Percentiles rank a stretch among this genome's conserved stretches.
These are phyloP conservation scores for Patiria miniata DNA, from an alignment of 35 echinoderm and acorn worm species.

Conservation along the genomic window DNA sequence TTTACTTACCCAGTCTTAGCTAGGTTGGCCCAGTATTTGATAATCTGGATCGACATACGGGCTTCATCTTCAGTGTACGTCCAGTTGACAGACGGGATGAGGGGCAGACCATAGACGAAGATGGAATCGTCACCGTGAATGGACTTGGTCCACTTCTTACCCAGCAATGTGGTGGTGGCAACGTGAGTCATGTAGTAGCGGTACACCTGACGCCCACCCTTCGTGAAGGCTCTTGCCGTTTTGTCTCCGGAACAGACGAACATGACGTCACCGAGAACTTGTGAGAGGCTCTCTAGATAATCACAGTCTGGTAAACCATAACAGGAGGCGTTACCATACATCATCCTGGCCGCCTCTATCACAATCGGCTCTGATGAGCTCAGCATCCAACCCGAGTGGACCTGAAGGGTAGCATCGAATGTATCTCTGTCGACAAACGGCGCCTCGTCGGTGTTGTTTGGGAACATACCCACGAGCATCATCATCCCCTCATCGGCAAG, in stretches of 20 bases:
- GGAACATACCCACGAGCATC: neutral
- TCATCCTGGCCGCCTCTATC: neutral
- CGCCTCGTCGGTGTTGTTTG: neutral
- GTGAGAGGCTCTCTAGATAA: neutral
- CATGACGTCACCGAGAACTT: neutral
- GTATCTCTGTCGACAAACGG: neutral
- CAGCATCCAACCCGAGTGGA: neutral
- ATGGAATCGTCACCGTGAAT: slow-evolving; percentile 22
- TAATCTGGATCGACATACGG: slow-evolving; percentile 12
- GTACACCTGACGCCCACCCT: neutral
- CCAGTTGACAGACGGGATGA: neutral
- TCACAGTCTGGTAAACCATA: neutral
- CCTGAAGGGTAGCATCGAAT: neutral
- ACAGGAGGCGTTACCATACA: neutral
- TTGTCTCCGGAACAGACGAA: neutral
- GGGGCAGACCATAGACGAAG: slow-evolving; percentile 16
- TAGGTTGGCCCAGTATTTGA: slow-evolving; percentile 30
- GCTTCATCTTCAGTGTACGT: neutral
- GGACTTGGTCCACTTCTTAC: slow-evolving; percentile 4
- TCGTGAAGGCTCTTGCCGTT: neutral
- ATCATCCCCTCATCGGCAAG: neutral
- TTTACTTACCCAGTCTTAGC: slow-evolving; percentile 31
- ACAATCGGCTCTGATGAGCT: neutral
- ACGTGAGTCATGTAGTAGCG: neutral
- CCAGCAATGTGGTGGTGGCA: neutral